Conservation (phyloP, 1,140 invertebrate species). For the Tenebrio molitor region DNA sequence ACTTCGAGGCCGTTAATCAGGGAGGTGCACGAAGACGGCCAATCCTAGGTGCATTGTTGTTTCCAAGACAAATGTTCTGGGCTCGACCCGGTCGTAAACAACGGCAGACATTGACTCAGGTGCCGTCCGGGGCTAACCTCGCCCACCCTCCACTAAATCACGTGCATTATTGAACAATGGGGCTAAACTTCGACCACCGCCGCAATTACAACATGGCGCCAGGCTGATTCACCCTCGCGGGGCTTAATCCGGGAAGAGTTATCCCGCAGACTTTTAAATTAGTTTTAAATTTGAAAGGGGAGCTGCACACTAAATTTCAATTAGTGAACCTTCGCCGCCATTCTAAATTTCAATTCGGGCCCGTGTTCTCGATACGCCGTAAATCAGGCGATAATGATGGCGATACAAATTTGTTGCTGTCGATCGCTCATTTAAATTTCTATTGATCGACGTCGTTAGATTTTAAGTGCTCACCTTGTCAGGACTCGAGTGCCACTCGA, state of each 20-base stretch:
- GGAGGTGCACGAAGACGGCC: slow-evolving; percentile 45
- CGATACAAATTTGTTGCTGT: too few relatives aligned
- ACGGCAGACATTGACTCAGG: slow-evolving; percentile 57
- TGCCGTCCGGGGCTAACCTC: slow-evolving; percentile 51
- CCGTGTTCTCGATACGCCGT: too few relatives aligned
- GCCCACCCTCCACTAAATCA: slow-evolving; percentile 60
- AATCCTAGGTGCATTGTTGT: slow-evolving; percentile 56
- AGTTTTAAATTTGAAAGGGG: slow-evolving; percentile 51
- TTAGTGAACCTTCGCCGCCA: too few relatives aligned
- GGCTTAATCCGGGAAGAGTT: slow-evolving; percentile 50
- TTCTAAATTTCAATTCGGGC: too few relatives aligned
- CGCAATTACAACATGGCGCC: slow-evolving; percentile 57
- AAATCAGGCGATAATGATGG: too few relatives aligned
- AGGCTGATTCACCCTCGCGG: slow-evolving; percentile 40
- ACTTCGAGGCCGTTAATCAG: slow-evolving; percentile 57
- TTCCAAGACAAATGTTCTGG: slow-evolving; percentile 55
- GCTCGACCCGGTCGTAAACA: slow-evolving; percentile 55
- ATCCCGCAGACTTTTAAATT: slow-evolving; percentile 52
- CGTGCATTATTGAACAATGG: slow-evolving; percentile 62
- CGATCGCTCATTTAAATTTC: too few relatives aligned
- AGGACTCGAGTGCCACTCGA: too few relatives aligned
- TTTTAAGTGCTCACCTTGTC: too few relatives aligned
- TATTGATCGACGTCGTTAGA: too few relatives aligned
- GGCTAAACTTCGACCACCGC: slow-evolving; percentile 54
- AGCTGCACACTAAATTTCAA: slow-evolving; percentile 38